Evolutionary conservation across 1,140 invertebrate species (phyloP).

Genomic region (Fopius arisanus): DNA sequence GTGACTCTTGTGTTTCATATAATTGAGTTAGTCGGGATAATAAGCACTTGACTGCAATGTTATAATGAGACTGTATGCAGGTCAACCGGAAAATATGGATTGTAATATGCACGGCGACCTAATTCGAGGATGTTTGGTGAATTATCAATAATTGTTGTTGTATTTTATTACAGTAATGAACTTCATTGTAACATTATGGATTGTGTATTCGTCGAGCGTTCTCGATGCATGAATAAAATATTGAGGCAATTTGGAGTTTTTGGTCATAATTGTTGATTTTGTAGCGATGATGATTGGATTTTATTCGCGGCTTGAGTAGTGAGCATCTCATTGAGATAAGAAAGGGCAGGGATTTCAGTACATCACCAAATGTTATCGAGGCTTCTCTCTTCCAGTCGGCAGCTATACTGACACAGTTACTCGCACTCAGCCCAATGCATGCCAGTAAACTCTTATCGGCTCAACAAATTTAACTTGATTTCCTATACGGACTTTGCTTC

Average conservation of each 20-base stretch:
- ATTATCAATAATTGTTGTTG: slow-evolving; percentile 2
- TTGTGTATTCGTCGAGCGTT: too few relatives aligned
- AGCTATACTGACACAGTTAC: slow-evolving; percentile 24
- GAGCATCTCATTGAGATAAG: not conserved
- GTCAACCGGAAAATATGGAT: slow-evolving; percentile 17
- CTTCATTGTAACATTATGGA: too few relatives aligned
- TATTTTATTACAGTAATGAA: not conserved
- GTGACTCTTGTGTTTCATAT: not conserved
- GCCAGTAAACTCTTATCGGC: slow-evolving; percentile 49
- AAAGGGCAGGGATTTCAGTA: not conserved
- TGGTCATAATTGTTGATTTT: too few relatives aligned
- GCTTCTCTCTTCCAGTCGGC: slow-evolving; percentile 16
- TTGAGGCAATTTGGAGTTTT: not conserved
- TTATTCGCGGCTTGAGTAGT: not conserved
- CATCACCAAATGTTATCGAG: slow-evolving; percentile 41
- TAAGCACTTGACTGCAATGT: not conserved
- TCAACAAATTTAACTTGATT: slow-evolving; percentile 60
- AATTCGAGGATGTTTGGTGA: slow-evolving; percentile 10
- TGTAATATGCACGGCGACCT: slow-evolving; percentile 15
- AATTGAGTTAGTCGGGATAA: slow-evolving; percentile 19
- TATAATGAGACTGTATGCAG: slow-evolving; percentile 9
- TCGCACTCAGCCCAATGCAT: not conserved
- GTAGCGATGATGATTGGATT: too few relatives aligned
- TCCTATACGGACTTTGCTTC: slow-evolving; percentile 51
- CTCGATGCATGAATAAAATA: too few relatives aligned